Conservation (phyloP, 1,140 invertebrate genomes). For the Heliconius eleuchia region DNA sequence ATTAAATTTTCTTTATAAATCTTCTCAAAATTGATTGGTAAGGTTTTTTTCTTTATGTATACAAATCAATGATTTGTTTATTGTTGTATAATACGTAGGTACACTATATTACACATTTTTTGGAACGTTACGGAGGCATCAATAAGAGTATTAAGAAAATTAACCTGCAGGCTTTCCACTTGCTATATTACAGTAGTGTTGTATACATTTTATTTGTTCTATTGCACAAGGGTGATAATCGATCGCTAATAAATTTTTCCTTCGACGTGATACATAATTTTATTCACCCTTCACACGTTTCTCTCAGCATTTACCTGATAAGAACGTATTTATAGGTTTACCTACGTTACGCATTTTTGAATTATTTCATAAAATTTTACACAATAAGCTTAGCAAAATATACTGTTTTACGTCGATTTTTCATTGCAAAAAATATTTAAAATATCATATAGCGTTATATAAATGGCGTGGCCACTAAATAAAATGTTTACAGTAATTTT, state of each 20-base stretch:
- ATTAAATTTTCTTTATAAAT: too few species aligned
- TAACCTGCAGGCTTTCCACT: not conserved
- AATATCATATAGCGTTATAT: slow-evolving; percentile 49
- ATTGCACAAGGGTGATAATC: slow-evolving; percentile 37
- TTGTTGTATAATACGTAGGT: too few species aligned
- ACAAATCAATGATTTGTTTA: too few species aligned
- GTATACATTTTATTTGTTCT: not conserved
- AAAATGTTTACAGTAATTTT: slow-evolving; percentile 80
- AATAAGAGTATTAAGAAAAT: not conserved
- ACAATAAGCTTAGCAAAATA: too few species aligned
- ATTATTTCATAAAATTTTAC: not conserved
- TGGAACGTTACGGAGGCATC: not conserved
- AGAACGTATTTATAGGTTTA: not conserved
- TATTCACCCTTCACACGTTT: slow-evolving; percentile 20
- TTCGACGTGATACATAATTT: slow-evolving; percentile 15
- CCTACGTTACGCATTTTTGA: too few species aligned
- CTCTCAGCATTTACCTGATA: slow-evolving; percentile 9
- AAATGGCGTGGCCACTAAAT: slow-evolving; percentile 70
- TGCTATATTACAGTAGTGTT: not conserved
- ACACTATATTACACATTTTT: too few species aligned
- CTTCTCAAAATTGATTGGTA: too few species aligned
- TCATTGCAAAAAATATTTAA: not conserved
- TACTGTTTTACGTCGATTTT: too few species aligned
- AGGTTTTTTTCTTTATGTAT: too few species aligned
- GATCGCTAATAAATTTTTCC: slow-evolving; percentile 12